Percentiles rank a stretch among this genome's conserved stretches.
Evolutionary conservation across 2,113 vertebrate species (phyloP).

Genomic region (Thamnophis sirtalis): DNA sequence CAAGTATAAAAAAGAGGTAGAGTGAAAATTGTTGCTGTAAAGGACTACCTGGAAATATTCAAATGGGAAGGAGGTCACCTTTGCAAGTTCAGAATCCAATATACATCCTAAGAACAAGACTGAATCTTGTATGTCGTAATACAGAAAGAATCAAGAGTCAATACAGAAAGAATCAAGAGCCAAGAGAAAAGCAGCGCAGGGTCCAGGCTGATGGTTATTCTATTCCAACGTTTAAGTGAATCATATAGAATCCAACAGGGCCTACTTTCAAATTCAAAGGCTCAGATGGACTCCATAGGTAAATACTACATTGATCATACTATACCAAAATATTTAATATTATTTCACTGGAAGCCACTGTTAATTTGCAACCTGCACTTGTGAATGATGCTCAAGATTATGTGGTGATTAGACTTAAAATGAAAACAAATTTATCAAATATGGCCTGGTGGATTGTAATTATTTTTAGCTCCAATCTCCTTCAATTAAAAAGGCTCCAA

Average conservation of each 20-base stretch:
- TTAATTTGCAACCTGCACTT: not conserved
- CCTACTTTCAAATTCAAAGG: not conserved
- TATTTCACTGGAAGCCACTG: not conserved
- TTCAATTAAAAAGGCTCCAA: not conserved
- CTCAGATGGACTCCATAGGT: not conserved
- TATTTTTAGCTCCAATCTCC: not conserved
- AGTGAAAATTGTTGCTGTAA: not conserved
- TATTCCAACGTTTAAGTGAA: not conserved
- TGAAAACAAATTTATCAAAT: not conserved
- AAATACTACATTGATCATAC: not conserved
- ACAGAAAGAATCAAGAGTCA: not conserved
- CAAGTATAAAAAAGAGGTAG: not conserved
- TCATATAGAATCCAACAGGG: not conserved
- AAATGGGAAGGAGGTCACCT: not conserved
- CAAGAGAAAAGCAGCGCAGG: not conserved
- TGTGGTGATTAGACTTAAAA: not conserved
- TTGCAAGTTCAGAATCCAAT: not conserved
- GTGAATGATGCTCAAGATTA: not conserved
- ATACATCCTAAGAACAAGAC: not conserved
- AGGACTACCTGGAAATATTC: not conserved
- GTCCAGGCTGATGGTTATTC: not conserved
- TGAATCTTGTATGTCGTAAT: not conserved
- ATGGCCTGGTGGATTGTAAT: not conserved
- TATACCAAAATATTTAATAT: not conserved
- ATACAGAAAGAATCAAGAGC: too few relatives aligned